Conservation (phyloP, 2,797 vertebrate species). For the Crax fasciolata region DNA sequence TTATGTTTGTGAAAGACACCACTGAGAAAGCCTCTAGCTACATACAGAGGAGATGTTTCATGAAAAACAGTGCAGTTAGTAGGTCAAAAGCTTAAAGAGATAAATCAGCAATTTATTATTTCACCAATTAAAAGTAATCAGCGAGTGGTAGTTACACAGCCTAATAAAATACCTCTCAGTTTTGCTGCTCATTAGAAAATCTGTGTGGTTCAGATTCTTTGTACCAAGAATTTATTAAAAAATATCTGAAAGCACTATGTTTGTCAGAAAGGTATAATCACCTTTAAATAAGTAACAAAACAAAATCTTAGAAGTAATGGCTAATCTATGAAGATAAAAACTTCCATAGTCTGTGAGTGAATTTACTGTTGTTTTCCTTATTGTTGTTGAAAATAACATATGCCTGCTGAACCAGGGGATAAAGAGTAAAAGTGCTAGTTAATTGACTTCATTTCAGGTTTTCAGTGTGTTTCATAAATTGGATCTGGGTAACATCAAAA, state of each 20-base stretch:
- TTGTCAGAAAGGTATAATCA: not conserved
- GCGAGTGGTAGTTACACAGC: not conserved
- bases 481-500: not conserved
- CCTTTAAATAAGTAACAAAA: not conserved
- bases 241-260: not conserved
- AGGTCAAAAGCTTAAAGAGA: constrained; percentile 50
- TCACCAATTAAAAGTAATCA: constrained; percentile 44
- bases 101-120: constrained; percentile 54
- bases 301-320: not conserved
- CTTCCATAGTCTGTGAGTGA: not conserved
- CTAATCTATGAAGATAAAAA: not conserved
- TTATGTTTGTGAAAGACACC: not conserved
- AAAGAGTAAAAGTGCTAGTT: not conserved
- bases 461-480: rapidly evolving
- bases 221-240: not conserved
- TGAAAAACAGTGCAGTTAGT: constrained; percentile 4
- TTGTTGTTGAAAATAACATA: not conserved
- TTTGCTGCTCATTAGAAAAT: constrained; percentile 38
- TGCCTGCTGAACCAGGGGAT: rapidly evolving
- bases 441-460: rapidly evolving
- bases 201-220: not conserved
- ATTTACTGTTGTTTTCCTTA: not conserved
- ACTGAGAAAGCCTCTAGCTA: constrained; percentile 9
- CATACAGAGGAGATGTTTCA: not conserved
- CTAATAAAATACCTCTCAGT: not conserved